Conservation (phyloP, 2,888 invertebrate genomes). For the Pyrgus malvae region DNA sequence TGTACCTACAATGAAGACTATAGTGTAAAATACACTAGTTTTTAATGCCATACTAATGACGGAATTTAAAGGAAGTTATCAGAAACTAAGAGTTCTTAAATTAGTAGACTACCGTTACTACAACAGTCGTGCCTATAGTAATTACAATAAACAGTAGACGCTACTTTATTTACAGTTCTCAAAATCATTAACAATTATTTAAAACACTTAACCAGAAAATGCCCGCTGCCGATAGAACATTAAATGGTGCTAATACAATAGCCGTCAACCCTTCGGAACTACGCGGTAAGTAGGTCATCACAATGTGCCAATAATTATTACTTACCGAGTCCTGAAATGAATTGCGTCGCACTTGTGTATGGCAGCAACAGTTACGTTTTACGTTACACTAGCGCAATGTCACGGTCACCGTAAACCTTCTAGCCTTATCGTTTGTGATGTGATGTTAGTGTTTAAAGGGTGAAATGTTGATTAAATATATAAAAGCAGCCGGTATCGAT, state of each 20-base stretch:
- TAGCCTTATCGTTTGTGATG: neutral
- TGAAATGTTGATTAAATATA: constrained; percentile 33
- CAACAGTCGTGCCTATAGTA: too few relatives aligned
- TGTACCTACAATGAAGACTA: too few relatives aligned
- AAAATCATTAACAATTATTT: constrained; percentile 17
- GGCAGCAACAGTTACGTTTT: constrained; percentile 22
- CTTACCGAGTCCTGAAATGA: constrained; percentile 62
- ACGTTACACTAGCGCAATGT: constrained; percentile 13
- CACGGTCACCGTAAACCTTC: constrained; percentile 10
- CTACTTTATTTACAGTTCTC: neutral
- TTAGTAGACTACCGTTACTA: too few relatives aligned
- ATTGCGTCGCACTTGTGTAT: constrained; percentile 60
- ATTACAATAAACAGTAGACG: too few relatives aligned
- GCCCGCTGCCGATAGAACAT: neutral
- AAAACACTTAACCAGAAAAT: constrained; percentile 28
- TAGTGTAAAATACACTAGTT: too few relatives aligned
- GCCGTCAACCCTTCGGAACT: constrained; percentile 16
- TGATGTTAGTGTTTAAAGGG: constrained; percentile 12
- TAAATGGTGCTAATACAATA: constrained; percentile 2
- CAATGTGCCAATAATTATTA: constrained; percentile 72
- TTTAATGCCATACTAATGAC: too few relatives aligned
- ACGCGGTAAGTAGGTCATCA: constrained; percentile 68
- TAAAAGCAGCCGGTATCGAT: constrained; percentile 60
- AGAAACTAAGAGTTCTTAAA: too few relatives aligned
- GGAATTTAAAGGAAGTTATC: too few relatives aligned